Percentiles rank a stretch among this genome's conserved stretches.
phyloP scores from a whole-genome alignment of 64 coral and sea anemone genomes.

The Montipora capricornis region DNA sequence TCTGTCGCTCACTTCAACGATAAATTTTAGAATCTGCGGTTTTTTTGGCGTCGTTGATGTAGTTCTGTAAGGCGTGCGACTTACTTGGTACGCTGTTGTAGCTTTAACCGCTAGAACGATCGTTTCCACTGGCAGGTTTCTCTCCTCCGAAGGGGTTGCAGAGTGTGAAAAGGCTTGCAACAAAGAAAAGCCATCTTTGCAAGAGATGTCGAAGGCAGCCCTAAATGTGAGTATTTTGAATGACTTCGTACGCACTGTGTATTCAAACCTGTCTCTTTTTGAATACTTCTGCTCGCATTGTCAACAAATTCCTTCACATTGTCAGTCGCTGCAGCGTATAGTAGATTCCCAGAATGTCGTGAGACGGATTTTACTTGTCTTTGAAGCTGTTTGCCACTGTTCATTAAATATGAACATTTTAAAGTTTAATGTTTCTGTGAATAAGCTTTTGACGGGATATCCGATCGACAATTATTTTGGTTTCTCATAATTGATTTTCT shows the following conservation, averaged over 20 bases:
- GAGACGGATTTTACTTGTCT: constrained; percentile 72
- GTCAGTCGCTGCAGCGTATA: background rate
- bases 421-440: constrained; percentile 92
- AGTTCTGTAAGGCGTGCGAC: background rate
- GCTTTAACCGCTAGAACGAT: constrained; percentile 22
- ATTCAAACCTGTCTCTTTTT: background rate
- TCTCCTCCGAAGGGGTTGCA: constrained; percentile 93
- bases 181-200: constrained; percentile 88
- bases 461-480: constrained; percentile 47
- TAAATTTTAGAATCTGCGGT: constrained; percentile 49
- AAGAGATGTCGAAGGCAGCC: constrained; percentile 86
- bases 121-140: constrained; percentile 79
- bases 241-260: background rate
- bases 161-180: constrained; percentile 88
- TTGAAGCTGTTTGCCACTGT: constrained; percentile 72
- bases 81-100: constrained; percentile 7
- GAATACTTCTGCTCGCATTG: background rate
- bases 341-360: background rate
- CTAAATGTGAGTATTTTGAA: constrained; percentile 84
- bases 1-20: constrained; percentile 29
- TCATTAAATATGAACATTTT: constrained; percentile 99
- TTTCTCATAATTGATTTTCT: constrained; percentile 45
- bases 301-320: background rate
- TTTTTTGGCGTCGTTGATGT: constrained; percentile 5
- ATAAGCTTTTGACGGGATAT: constrained; percentile 52